These are phyloP conservation scores for Philotrypesis tridentata DNA, from an alignment of 1,140 invertebrate species.

Conservation along the genomic window DNA sequence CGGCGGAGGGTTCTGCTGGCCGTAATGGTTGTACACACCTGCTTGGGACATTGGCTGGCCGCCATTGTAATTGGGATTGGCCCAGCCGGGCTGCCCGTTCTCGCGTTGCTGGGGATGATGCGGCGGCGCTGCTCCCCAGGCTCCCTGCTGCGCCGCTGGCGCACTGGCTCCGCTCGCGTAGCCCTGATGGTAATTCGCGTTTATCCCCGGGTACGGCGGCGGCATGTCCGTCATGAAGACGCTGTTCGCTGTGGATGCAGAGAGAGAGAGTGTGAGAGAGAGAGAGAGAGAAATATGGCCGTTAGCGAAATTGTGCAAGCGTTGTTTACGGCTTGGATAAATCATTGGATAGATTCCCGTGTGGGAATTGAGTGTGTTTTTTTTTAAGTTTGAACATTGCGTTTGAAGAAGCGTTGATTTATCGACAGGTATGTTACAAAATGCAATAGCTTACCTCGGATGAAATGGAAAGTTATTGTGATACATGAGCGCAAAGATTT, in stretches of 20 bases:
- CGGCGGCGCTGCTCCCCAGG: conserved; percentile 49
- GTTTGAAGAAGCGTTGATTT: too few species aligned
- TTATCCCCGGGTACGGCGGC: conserved; percentile 95
- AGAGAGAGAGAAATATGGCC: too few species aligned
- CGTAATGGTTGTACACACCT: conserved; percentile 71
- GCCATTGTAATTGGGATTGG: conserved; percentile 69
- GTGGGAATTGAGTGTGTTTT: too few species aligned
- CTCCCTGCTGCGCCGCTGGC: conserved; percentile 57
- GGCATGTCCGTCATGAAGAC: conserved; percentile 94
- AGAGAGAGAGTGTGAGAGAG: too few species aligned
- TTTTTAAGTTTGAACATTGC: too few species aligned
- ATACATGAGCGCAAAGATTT: too few species aligned
- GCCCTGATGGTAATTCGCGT: conserved; percentile 70
- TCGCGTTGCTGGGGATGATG: conserved; percentile 51
- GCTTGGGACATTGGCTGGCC: conserved; percentile 68
- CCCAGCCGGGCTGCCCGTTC: conserved; percentile 66
- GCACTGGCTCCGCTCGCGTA: conserved; percentile 65
- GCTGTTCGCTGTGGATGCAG: conserved; percentile 79
- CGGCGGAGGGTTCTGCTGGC: conserved; percentile 65
- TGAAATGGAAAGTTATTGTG: too few species aligned
- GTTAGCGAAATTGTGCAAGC: too few species aligned
- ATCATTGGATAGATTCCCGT: too few species aligned
- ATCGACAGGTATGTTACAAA: too few species aligned
- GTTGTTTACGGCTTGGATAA: too few species aligned
- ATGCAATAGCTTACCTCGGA: background rate